These are phyloP conservation scores for Helostoma temminkii DNA, from an alignment of 2,797 vertebrate species.

Conservation along the genomic window DNA sequence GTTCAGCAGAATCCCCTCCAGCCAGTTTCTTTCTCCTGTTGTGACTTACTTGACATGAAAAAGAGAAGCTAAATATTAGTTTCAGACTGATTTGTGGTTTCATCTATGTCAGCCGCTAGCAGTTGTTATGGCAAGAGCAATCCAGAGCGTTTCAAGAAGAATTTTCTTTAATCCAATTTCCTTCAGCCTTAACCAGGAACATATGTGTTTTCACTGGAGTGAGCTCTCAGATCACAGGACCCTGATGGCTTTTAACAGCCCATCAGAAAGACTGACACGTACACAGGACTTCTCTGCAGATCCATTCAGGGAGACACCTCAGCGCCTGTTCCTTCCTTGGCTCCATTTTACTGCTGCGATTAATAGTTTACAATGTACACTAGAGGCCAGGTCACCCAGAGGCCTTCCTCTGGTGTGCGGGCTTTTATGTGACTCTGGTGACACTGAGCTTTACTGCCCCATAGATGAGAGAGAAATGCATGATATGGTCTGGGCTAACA, in stretches of 20 bases:
- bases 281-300: constrained; percentile 58
- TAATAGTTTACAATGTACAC: constrained; percentile 59
- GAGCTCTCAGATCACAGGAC: constrained; percentile 60
- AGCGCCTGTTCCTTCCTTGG: constrained; percentile 46
- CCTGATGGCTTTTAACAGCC: constrained; percentile 72
- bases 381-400: constrained; percentile 34
- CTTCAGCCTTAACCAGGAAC: constrained; percentile 72
- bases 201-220: constrained; percentile 75
- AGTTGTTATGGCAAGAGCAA: constrained; percentile 69
- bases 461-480: constrained; percentile 40
- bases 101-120: constrained; percentile 75
- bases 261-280: constrained; percentile 68
- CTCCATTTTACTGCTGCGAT: constrained; percentile 41
- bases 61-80: constrained; percentile 76
- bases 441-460: constrained; percentile 24
- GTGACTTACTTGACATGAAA: constrained; percentile 69
- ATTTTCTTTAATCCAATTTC: constrained; percentile 78
- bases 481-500: constrained; percentile 26
- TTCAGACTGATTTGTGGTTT: constrained; percentile 80
- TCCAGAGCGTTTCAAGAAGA: constrained; percentile 66
- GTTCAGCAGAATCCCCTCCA: constrained; percentile 64
- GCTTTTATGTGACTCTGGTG: constrained; percentile 57
- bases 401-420: constrained; percentile 29
- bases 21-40: constrained; percentile 55
- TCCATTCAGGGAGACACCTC: constrained; percentile 54